These are phyloP conservation scores for Conomelus anceps DNA, from an alignment of 2,888 invertebrate genomes.

Conservation along the genomic window DNA sequence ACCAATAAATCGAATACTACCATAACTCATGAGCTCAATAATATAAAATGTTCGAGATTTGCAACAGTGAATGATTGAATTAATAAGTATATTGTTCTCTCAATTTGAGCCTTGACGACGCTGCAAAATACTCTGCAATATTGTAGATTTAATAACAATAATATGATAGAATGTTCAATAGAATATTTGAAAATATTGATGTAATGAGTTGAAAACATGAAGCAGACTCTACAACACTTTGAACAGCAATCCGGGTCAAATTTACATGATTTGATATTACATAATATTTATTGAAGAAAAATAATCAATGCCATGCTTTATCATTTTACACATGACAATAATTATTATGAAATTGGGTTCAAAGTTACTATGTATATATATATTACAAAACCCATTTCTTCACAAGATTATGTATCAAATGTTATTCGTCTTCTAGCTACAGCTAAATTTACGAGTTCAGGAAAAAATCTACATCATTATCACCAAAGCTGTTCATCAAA, in stretches of 20 bases:
- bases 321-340: background rate
- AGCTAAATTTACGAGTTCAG: background rate
- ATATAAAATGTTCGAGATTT: too few relatives aligned
- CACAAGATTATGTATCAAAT: background rate
- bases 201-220: background rate
- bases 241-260: background rate
- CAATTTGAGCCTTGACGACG: too few relatives aligned
- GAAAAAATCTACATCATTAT: background rate
- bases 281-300: background rate
- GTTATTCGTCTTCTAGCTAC: background rate
- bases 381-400: background rate
- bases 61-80: too few relatives aligned
- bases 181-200: background rate
- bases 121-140: too few relatives aligned
- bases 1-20: too few relatives aligned
- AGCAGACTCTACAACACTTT: background rate
- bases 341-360: background rate
- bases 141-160: too few relatives aligned
- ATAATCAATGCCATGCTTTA: background rate
- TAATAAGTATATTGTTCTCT: too few relatives aligned
- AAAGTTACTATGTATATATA: background rate
- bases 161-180: background rate
- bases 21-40: too few relatives aligned
- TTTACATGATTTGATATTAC: background rate
- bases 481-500: background rate